Evolutionary conservation across 1,140 invertebrate genomes (phyloP).

Genomic region (Drosophila willistoni): DNA sequence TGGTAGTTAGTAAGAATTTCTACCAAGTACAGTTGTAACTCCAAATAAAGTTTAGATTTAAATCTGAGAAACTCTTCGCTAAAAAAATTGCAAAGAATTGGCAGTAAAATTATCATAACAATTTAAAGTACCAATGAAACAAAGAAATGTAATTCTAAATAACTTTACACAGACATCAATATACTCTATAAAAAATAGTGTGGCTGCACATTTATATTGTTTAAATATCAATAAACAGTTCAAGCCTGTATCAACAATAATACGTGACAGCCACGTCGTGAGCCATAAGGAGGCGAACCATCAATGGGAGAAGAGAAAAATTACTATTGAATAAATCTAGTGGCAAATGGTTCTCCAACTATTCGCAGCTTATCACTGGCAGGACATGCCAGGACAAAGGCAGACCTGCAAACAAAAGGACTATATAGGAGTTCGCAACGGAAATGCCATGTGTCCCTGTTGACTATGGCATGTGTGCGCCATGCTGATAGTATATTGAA

Average conservation of each 20-base stretch:
- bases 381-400: constrained; percentile 25
- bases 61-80: no score
- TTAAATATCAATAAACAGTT: background rate
- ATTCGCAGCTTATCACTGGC: constrained; percentile 70
- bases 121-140: no score
- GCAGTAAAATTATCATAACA: no score
- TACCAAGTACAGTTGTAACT: background rate
- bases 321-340: constrained; percentile 51
- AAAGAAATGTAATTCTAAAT: no score
- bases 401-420: constrained; percentile 37
- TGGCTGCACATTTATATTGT: background rate
- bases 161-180: no score
- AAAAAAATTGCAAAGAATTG: no score
- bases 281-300: background rate
- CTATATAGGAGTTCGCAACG: constrained; percentile 51
- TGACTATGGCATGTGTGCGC: constrained; percentile 29
- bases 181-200: background rate
- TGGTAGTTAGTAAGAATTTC: background rate
- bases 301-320: background rate
- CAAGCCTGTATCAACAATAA: no score
- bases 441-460: constrained; percentile 17
- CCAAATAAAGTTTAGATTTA: background rate
- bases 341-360: constrained; percentile 53
- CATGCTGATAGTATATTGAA: constrained; percentile 65
- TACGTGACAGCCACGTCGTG: background rate